These are phyloP conservation scores for Epinotia brunnichana DNA, from an alignment of 2,888 invertebrate species.

Conservation along the genomic window DNA sequence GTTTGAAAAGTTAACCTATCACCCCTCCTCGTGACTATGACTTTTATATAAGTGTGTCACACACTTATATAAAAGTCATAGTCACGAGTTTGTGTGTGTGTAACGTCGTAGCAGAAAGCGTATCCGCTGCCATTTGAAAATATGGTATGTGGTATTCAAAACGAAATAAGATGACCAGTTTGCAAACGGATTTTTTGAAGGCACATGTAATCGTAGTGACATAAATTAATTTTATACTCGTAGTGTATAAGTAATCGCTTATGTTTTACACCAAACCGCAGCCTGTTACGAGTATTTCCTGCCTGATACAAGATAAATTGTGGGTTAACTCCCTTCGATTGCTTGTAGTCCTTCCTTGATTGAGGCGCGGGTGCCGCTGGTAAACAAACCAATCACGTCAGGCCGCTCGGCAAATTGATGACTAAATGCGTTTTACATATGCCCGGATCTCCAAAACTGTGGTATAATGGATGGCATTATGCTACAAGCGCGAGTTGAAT, in stretches of 20 bases:
- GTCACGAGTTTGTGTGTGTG: no score
- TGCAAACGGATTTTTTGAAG: no score
- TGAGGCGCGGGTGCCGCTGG: conserved; percentile 22
- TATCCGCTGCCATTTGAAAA: no score
- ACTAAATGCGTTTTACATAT: conserved; percentile 13
- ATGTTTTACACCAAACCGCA: conserved; percentile 9
- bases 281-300: conserved; percentile 35
- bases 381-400: conserved; percentile 38
- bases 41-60: no score
- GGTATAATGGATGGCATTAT: neutral
- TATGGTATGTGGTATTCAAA: no score
- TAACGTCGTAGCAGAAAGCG: no score
- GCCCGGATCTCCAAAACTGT: neutral
- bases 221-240: neutral
- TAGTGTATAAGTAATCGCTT: conserved; percentile 15
- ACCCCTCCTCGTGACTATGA: no score
- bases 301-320: conserved; percentile 42
- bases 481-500: neutral
- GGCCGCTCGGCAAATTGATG: conserved; percentile 7
- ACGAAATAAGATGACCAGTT: no score
- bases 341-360: conserved; percentile 41
- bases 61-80: no score
- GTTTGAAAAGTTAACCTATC: no score
- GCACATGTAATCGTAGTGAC: neutral
- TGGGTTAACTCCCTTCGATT: conserved; percentile 42